phyloP scores from a whole-genome alignment of 2,113 vertebrate species.

The Taurulus bubalis region DNA sequence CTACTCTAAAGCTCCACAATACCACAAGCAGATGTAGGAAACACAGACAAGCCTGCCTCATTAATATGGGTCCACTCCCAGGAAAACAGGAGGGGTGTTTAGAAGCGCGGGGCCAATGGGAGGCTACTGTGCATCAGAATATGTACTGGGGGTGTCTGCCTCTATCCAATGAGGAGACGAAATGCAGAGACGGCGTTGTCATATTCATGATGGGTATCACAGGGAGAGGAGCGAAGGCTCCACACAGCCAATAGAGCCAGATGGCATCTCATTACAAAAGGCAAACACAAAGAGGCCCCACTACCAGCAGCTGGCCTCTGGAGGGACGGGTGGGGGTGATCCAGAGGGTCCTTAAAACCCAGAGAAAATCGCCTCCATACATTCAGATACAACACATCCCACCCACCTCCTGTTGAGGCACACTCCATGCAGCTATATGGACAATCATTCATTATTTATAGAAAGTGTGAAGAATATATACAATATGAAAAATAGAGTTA shows the following conservation, averaged over 20 bases:
- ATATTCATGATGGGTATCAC: constrained; percentile 82
- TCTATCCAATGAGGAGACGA: constrained; percentile 60
- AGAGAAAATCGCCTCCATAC: constrained; percentile 30
- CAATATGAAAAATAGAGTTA: constrained; percentile 9
- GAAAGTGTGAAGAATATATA: neutral
- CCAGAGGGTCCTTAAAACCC: constrained; percentile 40
- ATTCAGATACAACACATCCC: constrained; percentile 29
- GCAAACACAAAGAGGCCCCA: constrained; percentile 73
- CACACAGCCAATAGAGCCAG: constrained; percentile 78
- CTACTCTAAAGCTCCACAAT: constrained; percentile 79
- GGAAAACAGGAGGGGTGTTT: constrained; percentile 46
- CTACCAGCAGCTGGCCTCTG: constrained; percentile 73
- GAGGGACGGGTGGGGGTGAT: constrained; percentile 41
- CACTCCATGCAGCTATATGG: constrained; percentile 8
- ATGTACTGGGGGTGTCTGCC: constrained; percentile 41
- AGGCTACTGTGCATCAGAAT: constrained; percentile 48
- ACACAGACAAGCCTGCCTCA: constrained; percentile 77
- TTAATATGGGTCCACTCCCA: constrained; percentile 74
- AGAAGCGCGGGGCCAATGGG: constrained; percentile 65
- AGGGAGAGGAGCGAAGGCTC: constrained; percentile 79
- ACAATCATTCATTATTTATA: constrained; percentile 1
- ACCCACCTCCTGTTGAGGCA: constrained; percentile 20
- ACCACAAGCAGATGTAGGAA: constrained; percentile 84
- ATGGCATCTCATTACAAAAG: constrained; percentile 83
- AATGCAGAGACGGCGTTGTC: constrained; percentile 38